Percentiles rank a stretch among this genome's conserved stretches.
phyloP scores from a whole-genome alignment of 2,113 vertebrate species.

The Tupaia chinensis region DNA sequence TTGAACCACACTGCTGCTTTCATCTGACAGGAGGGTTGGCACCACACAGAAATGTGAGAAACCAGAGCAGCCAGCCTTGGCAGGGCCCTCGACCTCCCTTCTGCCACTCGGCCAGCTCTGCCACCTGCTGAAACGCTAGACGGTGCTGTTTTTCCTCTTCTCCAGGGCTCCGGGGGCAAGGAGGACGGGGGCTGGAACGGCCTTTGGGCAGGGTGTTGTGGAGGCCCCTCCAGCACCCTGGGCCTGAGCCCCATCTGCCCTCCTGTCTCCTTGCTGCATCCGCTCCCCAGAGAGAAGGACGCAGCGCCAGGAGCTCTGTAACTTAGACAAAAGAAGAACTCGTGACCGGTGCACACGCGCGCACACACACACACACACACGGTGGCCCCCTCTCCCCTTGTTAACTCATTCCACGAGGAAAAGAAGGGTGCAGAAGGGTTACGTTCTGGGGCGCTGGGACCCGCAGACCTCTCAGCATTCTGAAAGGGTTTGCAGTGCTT shows the following conservation, averaged over 20 bases:
- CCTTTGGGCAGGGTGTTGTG: not conserved
- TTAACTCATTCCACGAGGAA: conserved; percentile 43
- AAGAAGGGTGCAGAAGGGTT: conserved; percentile 13
- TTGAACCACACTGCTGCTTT: conserved; percentile 51
- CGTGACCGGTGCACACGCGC: not conserved
- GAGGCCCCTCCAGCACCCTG: not conserved
- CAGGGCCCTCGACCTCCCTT: conserved; percentile 22
- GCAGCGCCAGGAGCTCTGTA: not conserved
- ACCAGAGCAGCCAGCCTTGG: conserved; percentile 65
- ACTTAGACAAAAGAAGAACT: conserved; percentile 58
- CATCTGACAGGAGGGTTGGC: conserved; percentile 64
- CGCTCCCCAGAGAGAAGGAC: conserved; percentile 44
- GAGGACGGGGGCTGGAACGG: not conserved
- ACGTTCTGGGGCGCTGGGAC: not conserved
- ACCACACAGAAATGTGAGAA: conserved; percentile 46
- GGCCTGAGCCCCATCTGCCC: not conserved
- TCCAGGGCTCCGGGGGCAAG: fast-evolving
- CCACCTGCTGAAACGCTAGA: not conserved
- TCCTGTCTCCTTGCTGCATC: not conserved
- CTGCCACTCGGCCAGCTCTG: conserved; percentile 37
- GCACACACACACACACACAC: not conserved
- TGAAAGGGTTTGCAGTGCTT: conserved; percentile 52
- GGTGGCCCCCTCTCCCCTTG: conserved; percentile 24
- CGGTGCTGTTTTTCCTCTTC: not conserved
- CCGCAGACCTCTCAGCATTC: conserved; percentile 29